Evolutionary conservation across 2,888 invertebrate species (phyloP).

Genomic region (Eustalomyia histrio): DNA sequence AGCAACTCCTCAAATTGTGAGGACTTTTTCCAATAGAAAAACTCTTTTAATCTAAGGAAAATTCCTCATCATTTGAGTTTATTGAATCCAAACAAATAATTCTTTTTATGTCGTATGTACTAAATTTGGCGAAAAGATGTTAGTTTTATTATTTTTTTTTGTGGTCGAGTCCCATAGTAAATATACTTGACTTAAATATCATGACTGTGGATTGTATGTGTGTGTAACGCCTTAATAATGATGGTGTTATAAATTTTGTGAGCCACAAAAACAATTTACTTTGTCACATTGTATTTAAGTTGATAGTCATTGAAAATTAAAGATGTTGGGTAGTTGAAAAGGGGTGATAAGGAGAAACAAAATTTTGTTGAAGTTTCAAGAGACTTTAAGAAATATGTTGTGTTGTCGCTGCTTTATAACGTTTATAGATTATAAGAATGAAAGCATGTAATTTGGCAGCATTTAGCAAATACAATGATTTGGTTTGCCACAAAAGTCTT

Average conservation of each 20-base stretch:
- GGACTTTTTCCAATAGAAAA: no score
- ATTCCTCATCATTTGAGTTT: no score
- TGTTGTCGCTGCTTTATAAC: not conserved
- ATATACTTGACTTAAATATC: slow-evolving; percentile 46
- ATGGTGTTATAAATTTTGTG: slow-evolving; percentile 73
- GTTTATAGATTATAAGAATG: not conserved
- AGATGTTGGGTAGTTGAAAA: not conserved
- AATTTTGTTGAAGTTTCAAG: not conserved
- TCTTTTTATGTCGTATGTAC: no score
- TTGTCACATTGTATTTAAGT: slow-evolving; percentile 71
- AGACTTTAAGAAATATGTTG: slow-evolving; percentile 4
- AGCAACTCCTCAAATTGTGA: no score
- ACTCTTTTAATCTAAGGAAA: no score
- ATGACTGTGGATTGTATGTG: slow-evolving; percentile 14
- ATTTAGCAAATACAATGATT: slow-evolving; percentile 66
- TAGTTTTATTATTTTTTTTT: no score
- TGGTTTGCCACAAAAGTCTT: slow-evolving; percentile 35
- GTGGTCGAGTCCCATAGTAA: no score
- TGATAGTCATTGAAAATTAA: slow-evolving; percentile 43
- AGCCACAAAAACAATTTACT: slow-evolving; percentile 73
- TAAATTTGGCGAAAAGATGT: no score
- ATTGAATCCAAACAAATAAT: no score
- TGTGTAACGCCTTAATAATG: slow-evolving; percentile 61
- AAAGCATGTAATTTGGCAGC: slow-evolving; percentile 71
- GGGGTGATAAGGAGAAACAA: not conserved